phyloP scores from a whole-genome alignment of 1,140 invertebrate species.

The Drosophila mojavensis region DNA sequence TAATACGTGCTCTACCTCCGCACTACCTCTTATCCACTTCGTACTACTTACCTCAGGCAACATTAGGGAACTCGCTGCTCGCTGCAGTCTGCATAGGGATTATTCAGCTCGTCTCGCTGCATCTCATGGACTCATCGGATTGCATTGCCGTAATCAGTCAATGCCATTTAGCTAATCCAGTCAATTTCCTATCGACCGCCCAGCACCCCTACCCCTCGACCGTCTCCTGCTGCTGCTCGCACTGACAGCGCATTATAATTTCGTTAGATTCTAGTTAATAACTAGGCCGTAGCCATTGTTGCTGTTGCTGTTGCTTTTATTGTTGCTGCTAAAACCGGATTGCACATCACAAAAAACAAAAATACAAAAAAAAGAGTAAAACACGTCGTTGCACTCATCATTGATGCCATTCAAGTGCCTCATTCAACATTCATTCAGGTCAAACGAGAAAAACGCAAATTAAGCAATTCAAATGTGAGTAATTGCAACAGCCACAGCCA shows the following conservation, averaged over 20 bases:
- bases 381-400: slow-evolving; percentile 9
- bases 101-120: no score
- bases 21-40: neutral
- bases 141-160: no score
- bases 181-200: no score
- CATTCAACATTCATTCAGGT: slow-evolving; percentile 35
- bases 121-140: no score
- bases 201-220: neutral
- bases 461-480: slow-evolving; percentile 37
- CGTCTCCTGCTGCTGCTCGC: neutral
- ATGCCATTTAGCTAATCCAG: no score
- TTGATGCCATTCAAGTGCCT: slow-evolving; percentile 19
- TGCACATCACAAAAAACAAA: neutral
- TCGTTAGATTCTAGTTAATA: slow-evolving; percentile 3
- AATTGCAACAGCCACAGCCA: slow-evolving; percentile 20
- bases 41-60: no score
- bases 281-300: slow-evolving; percentile 11
- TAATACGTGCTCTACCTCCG: no score
- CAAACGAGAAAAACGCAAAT: slow-evolving; percentile 24
- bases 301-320: neutral
- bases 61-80: no score
- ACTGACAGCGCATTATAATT: slow-evolving; percentile 5
- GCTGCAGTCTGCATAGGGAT: no score
- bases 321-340: neutral
- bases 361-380: neutral